Base-by-base conservation (phyloP, 2,888 invertebrate species). In the Hemaris fuciformis region DNA sequence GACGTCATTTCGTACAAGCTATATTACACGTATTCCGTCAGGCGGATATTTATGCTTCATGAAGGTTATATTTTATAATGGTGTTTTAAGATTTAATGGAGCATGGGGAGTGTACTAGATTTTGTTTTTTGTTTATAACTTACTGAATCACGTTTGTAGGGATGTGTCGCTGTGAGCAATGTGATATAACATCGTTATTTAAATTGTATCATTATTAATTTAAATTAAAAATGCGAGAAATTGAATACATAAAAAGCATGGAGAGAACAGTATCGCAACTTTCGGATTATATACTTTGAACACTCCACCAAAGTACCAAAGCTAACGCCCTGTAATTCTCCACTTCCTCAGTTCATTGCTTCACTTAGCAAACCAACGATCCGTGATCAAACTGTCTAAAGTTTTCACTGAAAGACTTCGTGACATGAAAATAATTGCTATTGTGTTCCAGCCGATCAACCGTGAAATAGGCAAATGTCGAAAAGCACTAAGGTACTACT, bases 1-100 rank as follows among this genome's bases (percentile, higher is more conserved):
- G 63, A 57, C 38, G 59, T 64, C 67, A 67, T 68, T 62, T 53
- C 60, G 63, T 70, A 27, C 58, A 20, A 62, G 64, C 62, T 70
- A 61, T 68, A 70, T 74, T 69, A 46, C 46, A n/a, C 25, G 25
- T n/a, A 53, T 15, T 53, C 31, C 10, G 31, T 4, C 27, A 18
- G 53, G n/a, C 48, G 31, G 48, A 53, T 53, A 53, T 53, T 53
- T 46, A 46, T 46, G 45, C 13, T 45, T 45, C 10, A 22, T 10
- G 45, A 27, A n/a, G 53, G 31, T 53, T 18, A n/a, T 15, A 31
- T 53, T 53, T 20, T 31, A 10, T 31, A 31, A 53, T 31, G 15
- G 27, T 31, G 10, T 31, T 53, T 27, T 31, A 18, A 53, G 4
- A 18, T 53, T 8, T 48, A 27, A 48, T 27, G 48, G 27, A n/a